Evolutionary conservation across 53 echinoderm and acorn worm genomes (phyloP).

Genomic region (Antedon mediterranea): DNA sequence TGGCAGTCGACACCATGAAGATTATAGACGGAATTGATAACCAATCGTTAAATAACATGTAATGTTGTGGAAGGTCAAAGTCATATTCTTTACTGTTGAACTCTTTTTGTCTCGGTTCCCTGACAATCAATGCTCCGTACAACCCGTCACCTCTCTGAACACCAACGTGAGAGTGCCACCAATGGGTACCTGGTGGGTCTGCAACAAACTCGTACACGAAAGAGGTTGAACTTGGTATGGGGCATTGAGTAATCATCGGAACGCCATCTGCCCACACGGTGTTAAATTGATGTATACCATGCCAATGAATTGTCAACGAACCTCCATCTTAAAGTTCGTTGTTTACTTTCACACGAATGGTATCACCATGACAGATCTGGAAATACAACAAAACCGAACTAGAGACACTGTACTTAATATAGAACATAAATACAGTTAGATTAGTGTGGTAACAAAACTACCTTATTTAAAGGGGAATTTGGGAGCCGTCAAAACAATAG

Average conservation of each 20-base stretch:
- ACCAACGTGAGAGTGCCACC: not conserved
- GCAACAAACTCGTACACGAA: not conserved
- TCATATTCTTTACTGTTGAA: slow-evolving; percentile 35
- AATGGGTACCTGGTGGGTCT: too few species aligned
- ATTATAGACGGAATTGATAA: not conserved
- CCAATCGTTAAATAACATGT: slow-evolving; percentile 39
- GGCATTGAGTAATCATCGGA: not conserved
- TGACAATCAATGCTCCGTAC: not conserved
- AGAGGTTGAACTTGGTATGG: not conserved
- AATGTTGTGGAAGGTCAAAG: slow-evolving; percentile 35
- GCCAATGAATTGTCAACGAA: not conserved
- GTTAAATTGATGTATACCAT: not conserved
- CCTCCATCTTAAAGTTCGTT: not conserved
- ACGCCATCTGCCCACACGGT: not conserved
- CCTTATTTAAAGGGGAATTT: too few species aligned
- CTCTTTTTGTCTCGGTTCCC: not conserved
- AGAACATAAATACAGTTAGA: too few species aligned
- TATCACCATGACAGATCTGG: not conserved
- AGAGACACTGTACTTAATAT: too few species aligned
- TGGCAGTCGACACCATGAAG: not conserved
- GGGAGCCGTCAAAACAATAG: too few species aligned
- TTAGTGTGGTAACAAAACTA: too few species aligned
- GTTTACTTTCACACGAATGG: not conserved
- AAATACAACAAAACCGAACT: too few species aligned
- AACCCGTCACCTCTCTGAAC: not conserved